A percentile compares a stretch with the other conserved stretches of the same genome.
Evolutionary conservation across 2,797 vertebrate species (phyloP).

Genomic region (Takifugu rubripes): DNA sequence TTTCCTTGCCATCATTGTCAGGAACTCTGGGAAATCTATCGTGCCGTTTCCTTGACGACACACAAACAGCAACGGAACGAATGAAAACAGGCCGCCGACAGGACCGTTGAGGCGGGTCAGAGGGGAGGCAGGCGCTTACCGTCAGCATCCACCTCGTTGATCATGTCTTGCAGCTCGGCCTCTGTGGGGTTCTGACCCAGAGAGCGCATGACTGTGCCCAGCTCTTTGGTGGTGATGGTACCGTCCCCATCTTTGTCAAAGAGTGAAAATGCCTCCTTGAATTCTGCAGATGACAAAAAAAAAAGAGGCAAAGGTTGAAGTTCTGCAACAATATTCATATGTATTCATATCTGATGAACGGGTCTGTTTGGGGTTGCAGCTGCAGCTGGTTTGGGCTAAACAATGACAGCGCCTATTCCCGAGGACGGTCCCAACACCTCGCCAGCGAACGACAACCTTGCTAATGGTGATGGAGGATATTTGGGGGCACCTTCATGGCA

Average conservation of each 20-base stretch:
- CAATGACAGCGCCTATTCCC: slow-evolving; percentile 17
- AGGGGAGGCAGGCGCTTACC: slow-evolving; percentile 72
- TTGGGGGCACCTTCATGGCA: slow-evolving; percentile 43
- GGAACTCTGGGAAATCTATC: slow-evolving; percentile 97
- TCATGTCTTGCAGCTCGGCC: slow-evolving; percentile 98
- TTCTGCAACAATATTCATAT: neutral
- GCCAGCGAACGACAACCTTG: slow-evolving; percentile 35
- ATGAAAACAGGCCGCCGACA: slow-evolving; percentile 35
- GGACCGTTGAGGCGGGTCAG: slow-evolving; percentile 27
- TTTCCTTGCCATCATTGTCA: slow-evolving; percentile 99
- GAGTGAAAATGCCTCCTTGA: slow-evolving; percentile 99
- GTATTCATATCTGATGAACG: too few species aligned
- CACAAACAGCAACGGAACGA: neutral
- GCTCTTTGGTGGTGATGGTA: slow-evolving; percentile 99
- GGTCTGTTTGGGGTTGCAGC: slow-evolving; percentile 41
- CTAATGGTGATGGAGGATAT: slow-evolving; percentile 29
- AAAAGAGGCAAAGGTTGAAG: neutral
- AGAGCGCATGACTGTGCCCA: slow-evolving; percentile 98
- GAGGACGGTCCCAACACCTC: slow-evolving; percentile 16
- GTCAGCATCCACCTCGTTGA: slow-evolving; percentile 98
- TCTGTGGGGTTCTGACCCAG: slow-evolving; percentile 99
- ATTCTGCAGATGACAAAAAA: slow-evolving; percentile 75
- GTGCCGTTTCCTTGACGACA: slow-evolving; percentile 88
- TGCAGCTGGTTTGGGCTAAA: slow-evolving; percentile 48
- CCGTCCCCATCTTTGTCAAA: slow-evolving; percentile 99